Conservation (phyloP, 2,797 vertebrate genomes). For the Anguilla obscura region DNA sequence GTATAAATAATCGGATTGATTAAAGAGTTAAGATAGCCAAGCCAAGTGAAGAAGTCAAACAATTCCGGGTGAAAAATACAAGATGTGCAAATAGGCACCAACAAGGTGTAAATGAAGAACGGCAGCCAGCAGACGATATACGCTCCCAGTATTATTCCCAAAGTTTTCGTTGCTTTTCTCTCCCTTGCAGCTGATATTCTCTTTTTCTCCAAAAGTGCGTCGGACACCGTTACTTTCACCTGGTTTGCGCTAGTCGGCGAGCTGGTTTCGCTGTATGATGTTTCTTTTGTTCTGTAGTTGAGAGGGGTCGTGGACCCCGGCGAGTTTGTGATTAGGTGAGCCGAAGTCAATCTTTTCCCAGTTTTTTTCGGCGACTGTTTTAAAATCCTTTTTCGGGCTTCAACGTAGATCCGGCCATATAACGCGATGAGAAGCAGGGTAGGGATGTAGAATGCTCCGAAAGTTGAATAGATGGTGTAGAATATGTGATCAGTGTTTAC, state of each 20-base stretch:
- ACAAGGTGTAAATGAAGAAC: constrained; percentile 90
- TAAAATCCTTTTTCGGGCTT: constrained; percentile 90
- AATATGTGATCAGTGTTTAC: constrained; percentile 96
- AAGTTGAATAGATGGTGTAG: constrained; percentile 97
- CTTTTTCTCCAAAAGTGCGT: constrained; percentile 93
- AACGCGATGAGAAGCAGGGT: constrained; percentile 92
- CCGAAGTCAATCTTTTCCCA: constrained; percentile 90
- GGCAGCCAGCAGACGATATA: constrained; percentile 99
- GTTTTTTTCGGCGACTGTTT: constrained; percentile 87
- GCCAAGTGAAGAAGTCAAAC: constrained; percentile 97
- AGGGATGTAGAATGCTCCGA: constrained; percentile 96
- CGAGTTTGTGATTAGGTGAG: constrained; percentile 84
- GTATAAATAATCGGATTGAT: constrained; percentile 99
- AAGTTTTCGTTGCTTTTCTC: constrained; percentile 93
- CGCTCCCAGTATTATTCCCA: constrained; percentile 95
- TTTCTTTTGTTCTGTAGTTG: constrained; percentile 78
- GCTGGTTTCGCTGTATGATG: constrained; percentile 79
- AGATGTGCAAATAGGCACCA: constrained; percentile 69
- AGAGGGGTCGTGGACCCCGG: constrained; percentile 83
- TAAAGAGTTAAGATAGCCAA: constrained; percentile 96
- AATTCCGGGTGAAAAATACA: constrained; percentile 86
- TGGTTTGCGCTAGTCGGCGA: constrained; percentile 85
- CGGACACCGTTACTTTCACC: constrained; percentile 92
- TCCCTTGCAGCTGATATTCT: constrained; percentile 93
- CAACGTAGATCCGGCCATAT: constrained; percentile 94